Percentiles rank a stretch among this genome's conserved stretches.
These are phyloP conservation scores for Diaperis boleti DNA, from an alignment of 2,888 invertebrate genomes.

Conservation along the genomic window DNA sequence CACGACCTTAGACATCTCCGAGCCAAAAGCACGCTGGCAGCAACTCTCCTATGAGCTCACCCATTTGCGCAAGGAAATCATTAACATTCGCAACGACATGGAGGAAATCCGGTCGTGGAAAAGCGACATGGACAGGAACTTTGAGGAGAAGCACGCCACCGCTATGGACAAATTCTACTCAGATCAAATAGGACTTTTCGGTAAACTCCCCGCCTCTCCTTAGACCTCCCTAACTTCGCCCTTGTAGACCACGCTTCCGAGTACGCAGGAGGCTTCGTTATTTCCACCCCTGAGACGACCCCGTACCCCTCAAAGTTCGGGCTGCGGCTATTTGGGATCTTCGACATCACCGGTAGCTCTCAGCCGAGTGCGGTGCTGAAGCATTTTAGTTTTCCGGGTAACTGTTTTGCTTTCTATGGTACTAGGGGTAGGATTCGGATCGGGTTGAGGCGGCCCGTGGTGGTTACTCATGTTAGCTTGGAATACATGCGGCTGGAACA, in stretches of 20 bases:
- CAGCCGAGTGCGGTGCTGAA: constrained; percentile 63
- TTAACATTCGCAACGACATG: neutral
- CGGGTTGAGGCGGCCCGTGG: constrained; percentile 65
- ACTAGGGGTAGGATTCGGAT: constrained; percentile 68
- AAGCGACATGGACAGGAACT: neutral
- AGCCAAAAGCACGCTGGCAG: neutral
- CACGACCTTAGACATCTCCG: constrained; percentile 5
- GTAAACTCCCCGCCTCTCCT: constrained; percentile 41
- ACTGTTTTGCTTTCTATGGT: constrained; percentile 74
- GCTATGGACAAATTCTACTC: constrained; percentile 15
- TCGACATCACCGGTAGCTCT: constrained; percentile 42
- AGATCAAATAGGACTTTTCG: constrained; percentile 63
- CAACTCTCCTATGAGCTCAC: constrained; percentile 12
- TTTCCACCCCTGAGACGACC: constrained; percentile 68
- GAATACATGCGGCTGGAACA: constrained; percentile 69
- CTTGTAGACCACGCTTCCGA: constrained; percentile 71
- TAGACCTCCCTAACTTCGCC: neutral
- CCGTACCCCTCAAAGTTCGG: constrained; percentile 42
- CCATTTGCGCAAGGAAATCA: constrained; percentile 15
- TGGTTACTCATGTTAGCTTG: constrained; percentile 68
- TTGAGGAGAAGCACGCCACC: neutral
- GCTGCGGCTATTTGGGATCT: constrained; percentile 45
- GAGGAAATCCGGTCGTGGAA: constrained; percentile 15
- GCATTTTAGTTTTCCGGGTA: constrained; percentile 66
- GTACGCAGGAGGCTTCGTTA: constrained; percentile 69